These are phyloP conservation scores for Leptinotarsa haldemani DNA, from an alignment of 2,888 invertebrate species.

Conservation along the genomic window DNA sequence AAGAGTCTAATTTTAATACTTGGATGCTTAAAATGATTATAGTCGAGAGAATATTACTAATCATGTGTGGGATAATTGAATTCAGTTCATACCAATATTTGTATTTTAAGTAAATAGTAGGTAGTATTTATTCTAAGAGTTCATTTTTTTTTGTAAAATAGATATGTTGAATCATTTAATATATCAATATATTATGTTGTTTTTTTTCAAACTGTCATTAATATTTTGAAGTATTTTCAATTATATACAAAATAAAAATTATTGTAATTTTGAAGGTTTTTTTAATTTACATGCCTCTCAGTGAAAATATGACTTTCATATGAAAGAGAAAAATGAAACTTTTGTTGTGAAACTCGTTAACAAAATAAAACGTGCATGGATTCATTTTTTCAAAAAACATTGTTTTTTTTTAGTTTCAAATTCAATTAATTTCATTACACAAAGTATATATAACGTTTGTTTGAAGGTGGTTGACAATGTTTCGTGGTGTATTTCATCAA, in stretches of 20 bases:
- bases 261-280: not conserved
- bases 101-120: not conserved
- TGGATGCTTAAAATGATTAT: not conserved
- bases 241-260: constrained; percentile 14
- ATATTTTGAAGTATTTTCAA: constrained; percentile 17
- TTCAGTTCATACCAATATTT: constrained; percentile 4
- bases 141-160: not conserved
- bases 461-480: no score
- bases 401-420: no score
- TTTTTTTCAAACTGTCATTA: not conserved
- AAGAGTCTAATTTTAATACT: not conserved
- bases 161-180: not conserved
- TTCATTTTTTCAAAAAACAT: no score
- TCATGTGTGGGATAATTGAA: not conserved
- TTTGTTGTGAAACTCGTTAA: no score
- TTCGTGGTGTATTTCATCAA: no score
- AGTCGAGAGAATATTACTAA: not conserved
- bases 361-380: no score
- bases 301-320: no score
- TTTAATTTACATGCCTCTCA: not conserved
- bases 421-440: no score
- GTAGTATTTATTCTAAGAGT: not conserved
- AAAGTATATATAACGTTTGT: no score
- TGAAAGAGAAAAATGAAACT: no score
- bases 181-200: not conserved